Evolutionary conservation across 2,113 vertebrate species (phyloP).

Genomic region (Sinosuthora webbiana): DNA sequence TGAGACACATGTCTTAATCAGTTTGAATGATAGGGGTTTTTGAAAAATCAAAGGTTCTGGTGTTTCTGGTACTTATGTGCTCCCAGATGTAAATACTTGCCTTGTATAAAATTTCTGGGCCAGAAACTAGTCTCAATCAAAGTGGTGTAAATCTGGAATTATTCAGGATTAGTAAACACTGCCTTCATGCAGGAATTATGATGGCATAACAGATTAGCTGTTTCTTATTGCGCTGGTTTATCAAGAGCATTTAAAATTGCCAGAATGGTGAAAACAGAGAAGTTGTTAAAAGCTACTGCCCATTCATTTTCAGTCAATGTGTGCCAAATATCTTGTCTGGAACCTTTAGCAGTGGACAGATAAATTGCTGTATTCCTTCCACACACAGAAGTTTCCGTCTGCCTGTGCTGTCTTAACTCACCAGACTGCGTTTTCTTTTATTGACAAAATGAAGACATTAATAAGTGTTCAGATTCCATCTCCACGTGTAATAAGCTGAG

Average conservation of each 20-base stretch:
- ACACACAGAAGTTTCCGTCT: background rate
- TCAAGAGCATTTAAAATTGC: background rate
- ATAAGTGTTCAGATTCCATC: background rate
- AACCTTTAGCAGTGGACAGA: background rate
- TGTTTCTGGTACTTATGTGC: conserved; percentile 30
- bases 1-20: conserved; percentile 54
- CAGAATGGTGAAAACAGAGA: background rate
- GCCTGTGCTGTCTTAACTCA: background rate
- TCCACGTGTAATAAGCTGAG: background rate
- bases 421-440: background rate
- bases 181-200: background rate
- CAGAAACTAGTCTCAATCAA: background rate
- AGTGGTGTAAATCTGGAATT: conserved; percentile 34
- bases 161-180: conserved; percentile 16
- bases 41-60: conserved; percentile 16
- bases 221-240: background rate
- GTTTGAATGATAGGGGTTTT: conserved; percentile 36
- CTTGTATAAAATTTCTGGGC: conserved; percentile 18
- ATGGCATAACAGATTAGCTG: background rate
- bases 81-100: conserved; percentile 35
- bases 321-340: background rate
- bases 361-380: background rate
- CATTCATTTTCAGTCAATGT: background rate
- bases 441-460: background rate
- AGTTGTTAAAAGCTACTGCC: background rate